Evolutionary conservation across 1,140 invertebrate species (phyloP).

Genomic region (Medauroidea extradentata): DNA sequence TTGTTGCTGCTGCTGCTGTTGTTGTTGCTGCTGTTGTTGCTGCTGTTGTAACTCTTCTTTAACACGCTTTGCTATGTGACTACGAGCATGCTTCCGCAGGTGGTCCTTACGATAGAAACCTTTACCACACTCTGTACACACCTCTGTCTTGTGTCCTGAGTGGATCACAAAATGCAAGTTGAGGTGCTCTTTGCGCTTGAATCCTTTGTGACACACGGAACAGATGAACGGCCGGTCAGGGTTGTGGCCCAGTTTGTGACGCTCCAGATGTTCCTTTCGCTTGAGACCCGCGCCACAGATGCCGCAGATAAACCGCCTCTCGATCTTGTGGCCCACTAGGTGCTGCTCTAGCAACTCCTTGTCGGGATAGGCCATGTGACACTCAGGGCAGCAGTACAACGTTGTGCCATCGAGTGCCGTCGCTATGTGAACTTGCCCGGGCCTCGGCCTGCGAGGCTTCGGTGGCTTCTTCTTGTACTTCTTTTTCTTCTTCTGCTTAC

Average conservation of each 20-base stretch:
- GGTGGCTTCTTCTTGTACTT: slow-evolving; percentile 76
- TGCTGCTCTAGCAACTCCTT: slow-evolving; percentile 72
- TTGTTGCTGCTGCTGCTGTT: slow-evolving; percentile 18
- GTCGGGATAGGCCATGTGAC: slow-evolving; percentile 72
- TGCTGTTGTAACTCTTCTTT: slow-evolving; percentile 53
- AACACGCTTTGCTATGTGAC: slow-evolving; percentile 63
- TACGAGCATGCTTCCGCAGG: slow-evolving; percentile 68
- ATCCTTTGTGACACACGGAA: slow-evolving; percentile 68
- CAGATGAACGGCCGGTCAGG: slow-evolving; percentile 73
- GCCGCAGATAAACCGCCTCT: slow-evolving; percentile 59
- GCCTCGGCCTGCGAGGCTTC: slow-evolving; percentile 64
- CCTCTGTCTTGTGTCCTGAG: slow-evolving; percentile 75
- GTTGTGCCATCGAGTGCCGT: slow-evolving; percentile 66
- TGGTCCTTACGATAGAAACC: slow-evolving; percentile 83
- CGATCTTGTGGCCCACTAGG: slow-evolving; percentile 69
- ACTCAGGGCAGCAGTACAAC: slow-evolving; percentile 72
- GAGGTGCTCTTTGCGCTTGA: slow-evolving; percentile 75
- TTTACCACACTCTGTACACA: slow-evolving; percentile 64
- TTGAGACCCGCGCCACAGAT: slow-evolving; percentile 64
- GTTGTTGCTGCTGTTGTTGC: slow-evolving; percentile 14
- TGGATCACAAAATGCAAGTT: slow-evolving; percentile 76
- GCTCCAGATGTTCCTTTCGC: slow-evolving; percentile 71
- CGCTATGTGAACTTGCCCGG: slow-evolving; percentile 66
- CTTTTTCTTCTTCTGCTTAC: slow-evolving; percentile 65
- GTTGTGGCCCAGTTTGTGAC: slow-evolving; percentile 74